Percentiles rank a stretch among this genome's conserved stretches.
phyloP scores from a whole-genome alignment of 1,140 invertebrate species.

The Tetranychus cinnabarinus region DNA sequence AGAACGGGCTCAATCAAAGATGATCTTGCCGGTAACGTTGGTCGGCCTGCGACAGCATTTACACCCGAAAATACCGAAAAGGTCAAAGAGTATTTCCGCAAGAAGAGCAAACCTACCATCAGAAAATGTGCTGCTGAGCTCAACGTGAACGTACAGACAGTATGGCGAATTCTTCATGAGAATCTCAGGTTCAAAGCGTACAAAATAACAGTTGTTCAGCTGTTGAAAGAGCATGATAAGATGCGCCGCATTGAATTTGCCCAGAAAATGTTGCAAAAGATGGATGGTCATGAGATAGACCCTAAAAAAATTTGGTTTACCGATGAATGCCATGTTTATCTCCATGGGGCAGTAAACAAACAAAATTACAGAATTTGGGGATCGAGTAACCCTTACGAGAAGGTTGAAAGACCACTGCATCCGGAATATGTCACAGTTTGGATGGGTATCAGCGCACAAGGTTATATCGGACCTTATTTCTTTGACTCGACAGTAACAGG shows the following conservation, averaged over 20 bases:
- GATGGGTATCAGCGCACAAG: not conserved
- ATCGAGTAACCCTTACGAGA: not conserved
- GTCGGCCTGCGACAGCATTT: not conserved
- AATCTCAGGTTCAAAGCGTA: slow-evolving; percentile 1
- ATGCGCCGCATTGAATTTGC: no score
- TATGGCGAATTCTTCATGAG: not conserved
- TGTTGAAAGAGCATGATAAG: not conserved
- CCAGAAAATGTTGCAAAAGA: not conserved
- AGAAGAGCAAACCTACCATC: not conserved
- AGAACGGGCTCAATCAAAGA: not conserved
- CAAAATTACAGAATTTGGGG: not conserved
- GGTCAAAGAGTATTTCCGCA: not conserved
- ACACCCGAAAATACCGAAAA: not conserved
- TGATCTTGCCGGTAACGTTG: not conserved
- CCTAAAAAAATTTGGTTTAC: not conserved
- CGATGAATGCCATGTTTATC: not conserved
- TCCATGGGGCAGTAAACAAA: not conserved
- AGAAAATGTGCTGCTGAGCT: not conserved
- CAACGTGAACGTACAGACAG: not conserved
- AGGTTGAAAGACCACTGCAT: not conserved
- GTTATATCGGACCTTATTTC: not conserved
- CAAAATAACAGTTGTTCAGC: not conserved
- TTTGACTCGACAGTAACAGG: not conserved
- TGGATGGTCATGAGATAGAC: not conserved
- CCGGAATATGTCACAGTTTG: no score